phyloP scores from a whole-genome alignment of 2,888 invertebrate genomes.

The Cheilosia variabilis region DNA sequence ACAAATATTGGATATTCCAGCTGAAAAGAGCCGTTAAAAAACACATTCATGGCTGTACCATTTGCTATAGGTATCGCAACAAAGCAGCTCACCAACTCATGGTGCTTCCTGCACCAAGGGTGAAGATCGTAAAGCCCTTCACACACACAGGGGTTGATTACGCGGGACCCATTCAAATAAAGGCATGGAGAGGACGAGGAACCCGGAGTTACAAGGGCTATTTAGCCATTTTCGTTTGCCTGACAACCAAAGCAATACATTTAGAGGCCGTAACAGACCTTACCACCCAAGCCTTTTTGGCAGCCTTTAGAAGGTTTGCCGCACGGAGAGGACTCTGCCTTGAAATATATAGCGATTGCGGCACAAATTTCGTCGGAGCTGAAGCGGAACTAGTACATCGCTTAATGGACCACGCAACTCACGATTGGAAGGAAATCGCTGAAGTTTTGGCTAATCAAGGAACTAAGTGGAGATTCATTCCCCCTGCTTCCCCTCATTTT shows the following conservation, averaged over 20 bases:
- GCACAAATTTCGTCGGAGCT: conserved; percentile 78
- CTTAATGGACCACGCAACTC: not conserved
- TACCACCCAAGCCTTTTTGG: conserved; percentile 67
- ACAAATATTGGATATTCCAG: too few species aligned
- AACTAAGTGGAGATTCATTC: conserved; percentile 78
- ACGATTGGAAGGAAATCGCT: not conserved
- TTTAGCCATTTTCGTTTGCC: conserved; percentile 51
- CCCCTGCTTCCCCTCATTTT: conserved; percentile 27
- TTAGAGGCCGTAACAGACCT: conserved; percentile 48
- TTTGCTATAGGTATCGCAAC: not conserved
- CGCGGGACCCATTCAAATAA: too few species aligned
- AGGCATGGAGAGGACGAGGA: too few species aligned
- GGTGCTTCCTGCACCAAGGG: not conserved
- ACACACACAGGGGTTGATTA: too few species aligned
- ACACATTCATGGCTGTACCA: not conserved
- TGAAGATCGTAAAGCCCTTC: too few species aligned
- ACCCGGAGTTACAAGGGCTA: conserved; percentile 6
- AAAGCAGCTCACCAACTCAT: not conserved
- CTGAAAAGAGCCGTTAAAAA: too few species aligned
- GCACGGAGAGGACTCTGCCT: conserved; percentile 76
- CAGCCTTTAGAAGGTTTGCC: conserved; percentile 76
- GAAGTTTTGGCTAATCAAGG: conserved; percentile 3
- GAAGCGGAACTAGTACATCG: conserved; percentile 1
- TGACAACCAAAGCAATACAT: conserved; percentile 57
- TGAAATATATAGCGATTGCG: conserved; percentile 77